These are phyloP conservation scores for Neopipo cinnamomea DNA, from an alignment of 2,113 vertebrate genomes.

Conservation along the genomic window DNA sequence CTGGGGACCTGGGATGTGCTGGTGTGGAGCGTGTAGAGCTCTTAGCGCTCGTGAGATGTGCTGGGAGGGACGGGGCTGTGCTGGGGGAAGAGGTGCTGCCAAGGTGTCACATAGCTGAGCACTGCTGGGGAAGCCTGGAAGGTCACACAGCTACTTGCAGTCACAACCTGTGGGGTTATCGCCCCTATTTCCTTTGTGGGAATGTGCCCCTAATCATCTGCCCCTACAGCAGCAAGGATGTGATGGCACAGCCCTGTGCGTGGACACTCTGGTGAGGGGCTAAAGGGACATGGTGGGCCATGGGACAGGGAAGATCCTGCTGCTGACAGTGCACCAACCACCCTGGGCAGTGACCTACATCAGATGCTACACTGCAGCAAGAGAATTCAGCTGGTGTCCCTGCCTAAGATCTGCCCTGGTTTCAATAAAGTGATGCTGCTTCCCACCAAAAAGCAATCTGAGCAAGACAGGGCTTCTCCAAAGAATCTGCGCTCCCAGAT, in stretches of 20 bases:
- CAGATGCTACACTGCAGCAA: fast-evolving
- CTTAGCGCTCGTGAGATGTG: background rate
- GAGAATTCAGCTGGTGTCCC: fast-evolving
- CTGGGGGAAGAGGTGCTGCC: background rate
- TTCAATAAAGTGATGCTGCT: background rate
- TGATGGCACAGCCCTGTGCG: fast-evolving
- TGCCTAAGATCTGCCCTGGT: background rate
- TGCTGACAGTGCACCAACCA: background rate
- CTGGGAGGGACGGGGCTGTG: background rate
- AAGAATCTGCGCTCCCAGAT: background rate
- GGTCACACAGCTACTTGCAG: background rate
- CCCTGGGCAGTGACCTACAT: background rate
- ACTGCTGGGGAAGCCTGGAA: background rate
- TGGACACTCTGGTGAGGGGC: background rate
- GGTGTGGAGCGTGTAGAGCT: fast-evolving
- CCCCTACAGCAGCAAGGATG: background rate
- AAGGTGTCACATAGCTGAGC: background rate
- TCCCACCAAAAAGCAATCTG: background rate
- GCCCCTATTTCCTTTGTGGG: background rate
- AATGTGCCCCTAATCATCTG: background rate
- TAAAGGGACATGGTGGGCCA: fast-evolving
- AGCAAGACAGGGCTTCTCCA: background rate
- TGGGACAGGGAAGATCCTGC: background rate
- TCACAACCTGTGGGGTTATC: background rate
- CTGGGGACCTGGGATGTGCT: background rate